phyloP scores from a whole-genome alignment of 2,888 invertebrate species.

The Drosophila sordidula region DNA sequence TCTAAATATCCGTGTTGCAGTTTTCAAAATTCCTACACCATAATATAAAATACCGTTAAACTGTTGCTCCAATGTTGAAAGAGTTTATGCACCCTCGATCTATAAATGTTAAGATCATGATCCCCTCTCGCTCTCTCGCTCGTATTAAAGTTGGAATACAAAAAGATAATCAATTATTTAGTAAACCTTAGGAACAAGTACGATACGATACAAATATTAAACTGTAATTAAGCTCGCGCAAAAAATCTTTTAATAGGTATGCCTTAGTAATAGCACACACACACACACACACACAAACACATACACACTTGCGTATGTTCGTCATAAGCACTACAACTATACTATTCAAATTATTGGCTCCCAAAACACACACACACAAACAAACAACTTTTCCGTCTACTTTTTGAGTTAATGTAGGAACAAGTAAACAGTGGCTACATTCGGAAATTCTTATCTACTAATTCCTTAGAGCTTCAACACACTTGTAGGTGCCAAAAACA shows the following conservation, averaged over 20 bases:
- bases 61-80: slow-evolving; percentile 77
- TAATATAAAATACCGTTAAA: slow-evolving; percentile 50
- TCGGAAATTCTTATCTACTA: background rate
- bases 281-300: slow-evolving; percentile 17
- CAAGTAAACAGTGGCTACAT: background rate
- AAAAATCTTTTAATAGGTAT: slow-evolving; percentile 82
- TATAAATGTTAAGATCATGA: slow-evolving; percentile 40
- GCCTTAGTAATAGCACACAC: slow-evolving; percentile 62
- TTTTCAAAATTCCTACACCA: slow-evolving; percentile 1
- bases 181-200: slow-evolving; percentile 29
- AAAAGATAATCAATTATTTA: slow-evolving; percentile 27
- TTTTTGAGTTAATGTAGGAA: slow-evolving; percentile 2
- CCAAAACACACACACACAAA: slow-evolving; percentile 8
- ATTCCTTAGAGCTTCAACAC: slow-evolving; percentile 17
- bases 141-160: slow-evolving; percentile 48
- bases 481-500: slow-evolving; percentile 20
- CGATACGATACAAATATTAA: slow-evolving; percentile 43
- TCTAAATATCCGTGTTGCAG: slow-evolving; percentile 5
- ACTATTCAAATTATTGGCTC: background rate
- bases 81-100: slow-evolving; percentile 46
- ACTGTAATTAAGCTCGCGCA: slow-evolving; percentile 66
- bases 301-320: slow-evolving; percentile 6
- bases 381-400: slow-evolving; percentile 13
- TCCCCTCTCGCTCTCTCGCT: slow-evolving; percentile 56
- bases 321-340: too few species aligned